Evolutionary conservation across 2,113 vertebrate genomes (phyloP), one percentile per base, ranked within the genome.

Genomic region (Tyto alba): DNA sequence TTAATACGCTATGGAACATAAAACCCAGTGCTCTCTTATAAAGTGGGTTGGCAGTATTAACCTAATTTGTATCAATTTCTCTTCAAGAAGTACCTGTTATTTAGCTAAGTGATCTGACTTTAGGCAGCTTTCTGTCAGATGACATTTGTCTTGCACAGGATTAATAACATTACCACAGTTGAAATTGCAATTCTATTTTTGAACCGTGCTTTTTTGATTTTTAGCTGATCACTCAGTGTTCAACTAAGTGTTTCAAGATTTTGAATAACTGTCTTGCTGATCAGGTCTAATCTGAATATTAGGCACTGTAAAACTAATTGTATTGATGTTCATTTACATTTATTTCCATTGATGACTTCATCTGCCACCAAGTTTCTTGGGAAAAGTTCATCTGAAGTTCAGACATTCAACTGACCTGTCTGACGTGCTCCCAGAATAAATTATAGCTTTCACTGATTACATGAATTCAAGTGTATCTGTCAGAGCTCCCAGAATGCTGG

Each of bases 301-400:
- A 71, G 69, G 15, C 25, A 52, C n/a, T 47, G 43, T 64, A 85
- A 85, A 73, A 81, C 21, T 30, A 34, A 32, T 64, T 86, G 40
- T 64, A 68, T 14, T 66, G 53, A 60, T 4, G 5, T 83, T 93
- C 57, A 79, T 72, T 88, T 85, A 23, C 67, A 79, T 86, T 76
- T 13, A 83, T 90, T 89, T 80, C 57, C 67, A 60, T 73, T 76
- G 71, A 67, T 80, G 75, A 79, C 79, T 86, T 88, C 53, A 48
- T 92, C 59, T 90, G 48, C 86, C 79, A 59, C 66, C 26, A 48
- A 34, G 36, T 73, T 73, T 89, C 76, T 60, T 76, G 27, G 43
- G 68, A 83, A 79, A 85, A 30, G 62, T 90, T 95, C 93, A 68
- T 79, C 34, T 30, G 32, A 73, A 92, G 86, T 92, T 93, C 82